Conservation (phyloP, 2,113 vertebrate genomes). For the Urocitellus parryii region DNA sequence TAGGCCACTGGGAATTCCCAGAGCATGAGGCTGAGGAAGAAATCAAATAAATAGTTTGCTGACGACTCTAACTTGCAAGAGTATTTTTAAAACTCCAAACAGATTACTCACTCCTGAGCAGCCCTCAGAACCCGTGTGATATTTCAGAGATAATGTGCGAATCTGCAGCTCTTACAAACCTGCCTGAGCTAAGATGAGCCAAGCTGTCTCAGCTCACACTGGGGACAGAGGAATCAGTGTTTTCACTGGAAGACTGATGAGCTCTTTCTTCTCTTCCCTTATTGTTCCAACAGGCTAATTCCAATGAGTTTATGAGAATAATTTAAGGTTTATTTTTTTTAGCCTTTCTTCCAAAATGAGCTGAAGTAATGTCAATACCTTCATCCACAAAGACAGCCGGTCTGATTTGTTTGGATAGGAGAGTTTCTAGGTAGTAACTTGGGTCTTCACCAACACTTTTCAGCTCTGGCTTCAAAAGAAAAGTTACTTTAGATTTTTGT, state of each 20-base stretch:
- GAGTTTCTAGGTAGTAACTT: not conserved
- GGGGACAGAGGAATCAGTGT: not conserved
- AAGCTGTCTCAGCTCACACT: not conserved
- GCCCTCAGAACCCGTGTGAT: conserved; percentile 52
- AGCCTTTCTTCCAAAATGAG: conserved; percentile 8
- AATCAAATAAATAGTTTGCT: conserved; percentile 81
- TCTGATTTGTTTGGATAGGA: not conserved
- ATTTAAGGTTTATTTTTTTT: conserved; percentile 46
- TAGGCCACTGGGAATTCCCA: conserved; percentile 56
- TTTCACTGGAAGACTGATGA: not conserved
- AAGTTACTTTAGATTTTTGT: not conserved
- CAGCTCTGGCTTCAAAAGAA: conserved; percentile 8
- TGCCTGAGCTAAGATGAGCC: not conserved
- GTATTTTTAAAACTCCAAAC: conserved; percentile 77
- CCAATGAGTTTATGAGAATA: conserved; percentile 43
- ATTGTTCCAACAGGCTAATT: conserved; percentile 20
- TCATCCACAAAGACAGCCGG: not conserved
- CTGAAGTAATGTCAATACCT: not conserved
- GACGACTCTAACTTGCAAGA: conserved; percentile 76
- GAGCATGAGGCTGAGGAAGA: conserved; percentile 68
- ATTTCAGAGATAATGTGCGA: conserved; percentile 76
- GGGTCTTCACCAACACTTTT: not conserved
- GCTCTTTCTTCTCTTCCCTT: not conserved
- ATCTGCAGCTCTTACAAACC: conserved; percentile 51
- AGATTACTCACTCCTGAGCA: conserved; percentile 75